A percentile compares a stretch with the other conserved stretches of the same genome.
These are phyloP conservation scores for Furcifer pardalis DNA, from an alignment of 2,797 vertebrate genomes.

Conservation along the genomic window DNA sequence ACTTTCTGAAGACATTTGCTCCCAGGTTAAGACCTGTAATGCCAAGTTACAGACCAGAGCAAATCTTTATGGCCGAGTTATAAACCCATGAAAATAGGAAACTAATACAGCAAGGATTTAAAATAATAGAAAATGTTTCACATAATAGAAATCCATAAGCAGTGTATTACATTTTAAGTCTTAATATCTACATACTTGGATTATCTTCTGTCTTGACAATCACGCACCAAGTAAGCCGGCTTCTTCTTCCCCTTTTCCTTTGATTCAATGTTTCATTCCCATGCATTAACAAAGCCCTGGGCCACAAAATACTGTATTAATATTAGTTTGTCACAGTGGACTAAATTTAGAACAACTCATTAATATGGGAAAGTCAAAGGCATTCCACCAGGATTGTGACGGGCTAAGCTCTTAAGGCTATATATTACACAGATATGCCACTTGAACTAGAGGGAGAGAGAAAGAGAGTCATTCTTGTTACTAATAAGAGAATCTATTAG, in stretches of 20 bases:
- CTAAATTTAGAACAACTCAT: slow-evolving; percentile 88
- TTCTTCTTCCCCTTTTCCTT: slow-evolving; percentile 64
- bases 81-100: slow-evolving; percentile 84
- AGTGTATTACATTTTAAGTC: slow-evolving; percentile 84
- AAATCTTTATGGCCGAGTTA: slow-evolving; percentile 76
- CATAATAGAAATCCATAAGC: slow-evolving; percentile 85
- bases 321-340: slow-evolving; percentile 86
- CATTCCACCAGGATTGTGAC: slow-evolving; percentile 79
- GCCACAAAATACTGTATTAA: slow-evolving; percentile 87
- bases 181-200: slow-evolving; percentile 86
- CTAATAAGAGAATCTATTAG: slow-evolving; percentile 84
- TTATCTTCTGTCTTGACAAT: slow-evolving; percentile 84
- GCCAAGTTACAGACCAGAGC: slow-evolving; percentile 74
- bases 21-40: slow-evolving; percentile 76
- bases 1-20: slow-evolving; percentile 60
- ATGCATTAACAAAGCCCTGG: slow-evolving; percentile 83
- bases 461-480: slow-evolving; percentile 74
- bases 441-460: slow-evolving; percentile 75
- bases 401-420: slow-evolving; percentile 81
- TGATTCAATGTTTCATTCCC: slow-evolving; percentile 81
- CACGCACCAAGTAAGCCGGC: slow-evolving; percentile 80
- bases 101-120: slow-evolving; percentile 83
- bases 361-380: slow-evolving; percentile 84
- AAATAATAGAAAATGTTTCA: slow-evolving; percentile 88
- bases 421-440: slow-evolving; percentile 84